Conservation (phyloP, 2,113 vertebrate species). For the Hyperopisus bebe region DNA sequence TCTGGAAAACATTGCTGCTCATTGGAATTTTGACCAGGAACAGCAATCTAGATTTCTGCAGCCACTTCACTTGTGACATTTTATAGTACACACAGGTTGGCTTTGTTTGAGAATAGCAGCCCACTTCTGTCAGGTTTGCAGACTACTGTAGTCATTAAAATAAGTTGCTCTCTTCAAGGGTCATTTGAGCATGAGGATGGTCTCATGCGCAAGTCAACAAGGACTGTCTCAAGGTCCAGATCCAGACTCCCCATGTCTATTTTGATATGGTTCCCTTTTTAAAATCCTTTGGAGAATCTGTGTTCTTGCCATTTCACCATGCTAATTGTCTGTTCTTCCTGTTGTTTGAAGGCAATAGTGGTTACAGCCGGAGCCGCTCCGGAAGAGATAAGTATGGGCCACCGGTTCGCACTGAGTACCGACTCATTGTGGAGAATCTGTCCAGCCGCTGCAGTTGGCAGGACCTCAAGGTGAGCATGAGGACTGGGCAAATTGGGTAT, state of each 20-base stretch:
- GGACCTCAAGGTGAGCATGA: constrained; percentile 81
- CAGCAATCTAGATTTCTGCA: constrained; percentile 17
- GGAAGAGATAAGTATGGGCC: constrained; percentile 97
- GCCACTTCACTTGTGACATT: background rate
- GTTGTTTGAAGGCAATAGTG: constrained; percentile 71
- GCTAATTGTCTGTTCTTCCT: constrained; percentile 59
- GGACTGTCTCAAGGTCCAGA: constrained; percentile 19
- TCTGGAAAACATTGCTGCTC: constrained; percentile 5
- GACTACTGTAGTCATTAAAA: background rate
- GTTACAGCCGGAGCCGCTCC: constrained; percentile 82
- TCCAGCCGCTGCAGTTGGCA: constrained; percentile 99
- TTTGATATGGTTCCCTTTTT: background rate
- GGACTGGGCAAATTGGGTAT: background rate
- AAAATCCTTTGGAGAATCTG: background rate
- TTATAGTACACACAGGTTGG: constrained; percentile 11
- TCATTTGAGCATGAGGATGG: constrained; percentile 2
- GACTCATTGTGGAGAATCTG: constrained; percentile 94
- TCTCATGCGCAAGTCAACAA: constrained; percentile 10
- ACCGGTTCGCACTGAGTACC: constrained; percentile 95
- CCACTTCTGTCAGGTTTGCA: constrained; percentile 14
- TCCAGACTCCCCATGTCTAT: background rate
- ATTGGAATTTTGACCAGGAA: constrained; percentile 17
- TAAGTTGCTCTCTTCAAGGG: constrained; percentile 10
- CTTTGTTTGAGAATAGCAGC: constrained; percentile 13
- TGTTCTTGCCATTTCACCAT: constrained; percentile 5